Evolutionary conservation across 2,113 vertebrate genomes (phyloP).

Genomic region (Orycteropus afer): DNA sequence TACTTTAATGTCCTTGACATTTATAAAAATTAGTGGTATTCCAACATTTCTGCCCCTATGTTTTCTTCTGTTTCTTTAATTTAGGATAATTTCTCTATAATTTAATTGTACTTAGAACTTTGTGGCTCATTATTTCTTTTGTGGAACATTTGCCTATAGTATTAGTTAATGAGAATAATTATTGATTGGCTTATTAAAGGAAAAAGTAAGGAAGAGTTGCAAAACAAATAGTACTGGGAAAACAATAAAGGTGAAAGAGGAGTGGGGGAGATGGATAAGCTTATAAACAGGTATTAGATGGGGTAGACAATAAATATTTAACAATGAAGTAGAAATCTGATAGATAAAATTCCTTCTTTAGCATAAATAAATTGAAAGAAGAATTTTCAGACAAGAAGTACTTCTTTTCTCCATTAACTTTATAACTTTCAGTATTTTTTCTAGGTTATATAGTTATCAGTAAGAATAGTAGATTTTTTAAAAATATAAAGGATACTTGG

Average conservation of each 20-base stretch:
- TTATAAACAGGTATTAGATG: neutral
- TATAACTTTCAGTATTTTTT: constrained; percentile 64
- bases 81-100: neutral
- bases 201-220: neutral
- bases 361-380: constrained; percentile 22
- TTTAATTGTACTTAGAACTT: neutral
- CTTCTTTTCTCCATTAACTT: constrained; percentile 35
- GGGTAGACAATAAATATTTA: neutral
- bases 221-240: neutral
- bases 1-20: neutral
- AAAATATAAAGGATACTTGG: constrained; percentile 55
- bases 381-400: constrained; percentile 35
- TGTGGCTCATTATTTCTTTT: neutral
- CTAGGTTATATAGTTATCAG: constrained; percentile 45
- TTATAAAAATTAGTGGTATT: neutral
- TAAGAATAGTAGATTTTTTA: constrained; percentile 54
- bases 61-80: neutral
- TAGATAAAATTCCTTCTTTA: neutral
- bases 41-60: neutral
- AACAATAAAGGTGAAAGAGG: neutral
- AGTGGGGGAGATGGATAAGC: neutral
- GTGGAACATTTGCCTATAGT: neutral
- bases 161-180: neutral
- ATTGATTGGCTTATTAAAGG: neutral
- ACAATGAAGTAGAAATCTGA: neutral